Evolutionary conservation across 2,888 invertebrate species (phyloP), one percentile per base, ranked within the genome.

Genomic region (Tuberolachnus salignus): DNA sequence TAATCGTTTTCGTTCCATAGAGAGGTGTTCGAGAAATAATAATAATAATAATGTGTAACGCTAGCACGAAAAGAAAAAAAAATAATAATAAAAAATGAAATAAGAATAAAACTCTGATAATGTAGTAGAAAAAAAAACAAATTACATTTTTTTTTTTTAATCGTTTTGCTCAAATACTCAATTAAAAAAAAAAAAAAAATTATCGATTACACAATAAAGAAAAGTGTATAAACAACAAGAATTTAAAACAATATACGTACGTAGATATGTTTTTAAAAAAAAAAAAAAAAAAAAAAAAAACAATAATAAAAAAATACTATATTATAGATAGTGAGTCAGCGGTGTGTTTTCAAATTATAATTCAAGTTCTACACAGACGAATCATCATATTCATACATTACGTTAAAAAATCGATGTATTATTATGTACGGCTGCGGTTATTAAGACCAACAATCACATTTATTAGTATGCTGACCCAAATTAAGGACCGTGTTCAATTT

Each of bases 121-220:
- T n/a, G n/a, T n/a, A n/a, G n/a, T n/a, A n/a, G n/a, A n/a, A n/a
- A n/a, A n/a, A n/a, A n/a, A n/a, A n/a, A n/a, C n/a, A n/a, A n/a
- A n/a, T n/a, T n/a, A n/a, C n/a, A n/a, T n/a, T n/a, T 70, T 53
- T 53, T 53, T 53, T 53, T 53, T 53, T 53, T 53, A 49, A 49
- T 51, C 16, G 19, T n/a, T 57, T 71, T 71, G 46, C 57, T 57
- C 51, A 61, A 61, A 73, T 51, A 63, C 49, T 72, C 51, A 73
- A 73, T 73, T 61, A 61, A 73, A 73, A 73, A 53, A 53, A 51
- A n/a, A n/a, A n/a, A n/a, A n/a, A n/a, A n/a, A n/a, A n/a, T n/a
- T n/a, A n/a, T n/a, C n/a, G n/a, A n/a, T n/a, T 57, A 44, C 44
- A 23, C 11, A n/a, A n/a, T n/a, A n/a, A n/a, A n/a, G n/a, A 2